phyloP scores from a whole-genome alignment of 2,113 vertebrate species.

The Brienomyrus longianalis region DNA sequence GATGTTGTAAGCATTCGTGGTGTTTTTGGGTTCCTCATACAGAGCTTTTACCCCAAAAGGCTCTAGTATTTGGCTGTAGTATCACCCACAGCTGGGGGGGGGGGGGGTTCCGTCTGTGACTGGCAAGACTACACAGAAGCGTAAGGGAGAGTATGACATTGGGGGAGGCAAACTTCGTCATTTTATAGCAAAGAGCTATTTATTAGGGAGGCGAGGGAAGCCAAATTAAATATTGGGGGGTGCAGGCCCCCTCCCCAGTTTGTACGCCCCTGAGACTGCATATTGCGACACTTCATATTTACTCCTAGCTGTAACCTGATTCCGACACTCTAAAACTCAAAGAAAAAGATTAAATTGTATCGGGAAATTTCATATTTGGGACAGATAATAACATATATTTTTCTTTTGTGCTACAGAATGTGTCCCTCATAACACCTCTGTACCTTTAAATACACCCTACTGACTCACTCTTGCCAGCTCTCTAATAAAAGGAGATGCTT shows the following conservation, averaged over 20 bases:
- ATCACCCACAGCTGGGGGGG: not conserved
- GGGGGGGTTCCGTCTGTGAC: not conserved
- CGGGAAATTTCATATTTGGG: not conserved
- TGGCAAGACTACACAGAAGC: not conserved
- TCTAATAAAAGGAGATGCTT: not conserved
- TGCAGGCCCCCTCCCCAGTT: not conserved
- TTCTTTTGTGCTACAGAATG: not conserved
- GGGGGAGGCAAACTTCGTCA: not conserved
- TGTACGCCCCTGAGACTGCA: not conserved
- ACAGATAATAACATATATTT: not conserved
- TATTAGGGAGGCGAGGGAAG: not conserved
- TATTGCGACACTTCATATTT: not conserved
- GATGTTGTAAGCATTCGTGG: not conserved
- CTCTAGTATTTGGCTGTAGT: not conserved
- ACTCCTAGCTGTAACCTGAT: not conserved
- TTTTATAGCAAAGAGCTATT: not conserved
- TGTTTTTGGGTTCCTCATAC: not conserved
- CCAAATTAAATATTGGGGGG: not conserved
- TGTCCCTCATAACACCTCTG: not conserved
- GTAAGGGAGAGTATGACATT: not conserved
- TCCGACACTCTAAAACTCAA: not conserved
- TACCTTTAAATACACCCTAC: not conserved
- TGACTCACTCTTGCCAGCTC: not conserved
- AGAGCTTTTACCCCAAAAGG: not conserved
- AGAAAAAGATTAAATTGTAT: not conserved